A percentile compares a stretch with the other conserved stretches of the same genome.
These are phyloP conservation scores for Plagodis pulveraria DNA, from an alignment of 2,888 invertebrate genomes.

Conservation along the genomic window DNA sequence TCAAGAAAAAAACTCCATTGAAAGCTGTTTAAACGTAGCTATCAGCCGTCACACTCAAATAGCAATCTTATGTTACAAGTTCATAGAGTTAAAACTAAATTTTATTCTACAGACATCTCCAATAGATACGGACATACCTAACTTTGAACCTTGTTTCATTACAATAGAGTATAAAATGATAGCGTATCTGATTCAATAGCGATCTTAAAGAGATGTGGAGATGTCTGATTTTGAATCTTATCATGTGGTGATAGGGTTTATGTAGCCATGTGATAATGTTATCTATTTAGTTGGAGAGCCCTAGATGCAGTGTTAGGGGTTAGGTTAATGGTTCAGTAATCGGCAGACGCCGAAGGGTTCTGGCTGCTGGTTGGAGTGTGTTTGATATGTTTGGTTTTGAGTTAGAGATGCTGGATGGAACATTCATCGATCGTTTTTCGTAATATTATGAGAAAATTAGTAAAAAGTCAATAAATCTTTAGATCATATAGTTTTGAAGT, in stretches of 20 bases:
- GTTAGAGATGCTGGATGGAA: constrained; percentile 37
- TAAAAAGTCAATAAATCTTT: too few relatives aligned
- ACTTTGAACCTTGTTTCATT: constrained; percentile 15
- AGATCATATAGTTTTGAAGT: too few relatives aligned
- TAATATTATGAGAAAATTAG: too few relatives aligned
- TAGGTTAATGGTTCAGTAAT: constrained; percentile 77
- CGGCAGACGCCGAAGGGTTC: constrained; percentile 62
- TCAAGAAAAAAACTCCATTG: constrained; percentile 53
- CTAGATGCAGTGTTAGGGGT: constrained; percentile 44
- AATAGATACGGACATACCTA: not conserved
- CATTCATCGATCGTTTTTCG: too few relatives aligned
- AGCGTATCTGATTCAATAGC: too few relatives aligned
- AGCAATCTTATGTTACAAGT: not conserved
- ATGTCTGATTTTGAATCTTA: constrained; percentile 2
- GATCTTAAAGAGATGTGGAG: too few relatives aligned
- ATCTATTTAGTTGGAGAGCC: constrained; percentile 47
- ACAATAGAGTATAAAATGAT: constrained; percentile 37
- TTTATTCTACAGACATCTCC: constrained; percentile 4
- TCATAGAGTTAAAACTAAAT: not conserved
- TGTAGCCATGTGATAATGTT: constrained; percentile 33
- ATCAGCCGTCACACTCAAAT: not conserved
- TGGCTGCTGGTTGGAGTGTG: constrained; percentile 42
- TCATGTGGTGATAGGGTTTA: constrained; percentile 36
- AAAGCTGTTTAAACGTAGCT: constrained; percentile 41
- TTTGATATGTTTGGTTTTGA: constrained; percentile 65